Conservation (phyloP, 2,113 vertebrate species). For the Halichoeres trimaculatus region DNA sequence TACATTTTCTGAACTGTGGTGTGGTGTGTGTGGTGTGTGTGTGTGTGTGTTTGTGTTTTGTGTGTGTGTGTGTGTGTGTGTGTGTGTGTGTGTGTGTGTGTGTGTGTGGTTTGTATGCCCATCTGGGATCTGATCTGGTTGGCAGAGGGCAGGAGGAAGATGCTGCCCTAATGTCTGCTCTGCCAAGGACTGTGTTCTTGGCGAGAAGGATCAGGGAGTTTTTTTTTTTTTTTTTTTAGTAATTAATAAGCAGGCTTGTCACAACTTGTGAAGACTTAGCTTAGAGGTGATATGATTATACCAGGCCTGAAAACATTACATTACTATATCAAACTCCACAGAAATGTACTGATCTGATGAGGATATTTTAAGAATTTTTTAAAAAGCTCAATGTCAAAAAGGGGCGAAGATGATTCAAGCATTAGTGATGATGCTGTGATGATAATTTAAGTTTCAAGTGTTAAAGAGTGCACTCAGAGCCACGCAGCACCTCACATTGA, state of each 20-base stretch:
- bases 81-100: conserved; percentile 7
- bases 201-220: conserved; percentile 29
- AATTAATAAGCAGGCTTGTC: conserved; percentile 55
- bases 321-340: conserved; percentile 5
- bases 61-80: conserved; percentile 1
- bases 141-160: conserved; percentile 49
- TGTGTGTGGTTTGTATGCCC: conserved; percentile 39
- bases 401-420: neutral
- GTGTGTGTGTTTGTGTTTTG: conserved; percentile 21
- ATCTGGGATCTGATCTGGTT: conserved; percentile 66
- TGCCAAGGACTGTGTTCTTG: conserved; percentile 54
- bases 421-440: neutral
- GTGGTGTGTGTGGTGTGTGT: too few relatives aligned
- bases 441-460: neutral
- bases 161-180: conserved; percentile 40
- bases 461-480: too few relatives aligned
- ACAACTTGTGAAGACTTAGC: conserved; percentile 34
- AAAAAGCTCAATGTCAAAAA: neutral
- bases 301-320: conserved; percentile 1
- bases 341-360: conserved; percentile 3
- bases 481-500: conserved; percentile 39
- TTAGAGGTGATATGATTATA: conserved; percentile 42
- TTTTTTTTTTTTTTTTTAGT: conserved; percentile 12
- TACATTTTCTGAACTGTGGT: conserved; percentile 34
- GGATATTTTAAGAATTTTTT: neutral